phyloP scores from a whole-genome alignment of 2,797 vertebrate species.

The Hephaestus fuliginosus region DNA sequence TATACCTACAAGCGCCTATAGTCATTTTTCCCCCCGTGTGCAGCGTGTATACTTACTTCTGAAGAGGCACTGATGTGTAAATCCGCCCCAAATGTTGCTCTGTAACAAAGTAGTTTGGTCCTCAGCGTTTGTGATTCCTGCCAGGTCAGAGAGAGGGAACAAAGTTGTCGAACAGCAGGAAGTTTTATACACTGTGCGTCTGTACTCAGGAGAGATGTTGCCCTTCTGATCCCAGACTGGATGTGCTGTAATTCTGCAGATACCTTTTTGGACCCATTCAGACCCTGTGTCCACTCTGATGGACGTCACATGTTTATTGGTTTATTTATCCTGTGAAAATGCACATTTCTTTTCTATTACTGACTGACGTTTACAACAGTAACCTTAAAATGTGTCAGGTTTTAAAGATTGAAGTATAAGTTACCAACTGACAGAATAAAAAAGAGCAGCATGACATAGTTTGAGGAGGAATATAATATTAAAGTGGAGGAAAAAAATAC shows the following conservation, averaged over 20 bases:
- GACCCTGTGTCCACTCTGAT: background rate
- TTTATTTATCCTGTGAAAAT: background rate
- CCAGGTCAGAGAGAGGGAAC: slow-evolving; percentile 21
- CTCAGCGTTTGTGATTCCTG: background rate
- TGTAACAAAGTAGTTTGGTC: background rate
- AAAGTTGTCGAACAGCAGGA: background rate
- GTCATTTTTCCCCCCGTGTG: background rate
- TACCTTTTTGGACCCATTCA: background rate
- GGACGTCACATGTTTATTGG: background rate
- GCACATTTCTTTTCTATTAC: no score
- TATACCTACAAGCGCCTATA: slow-evolving; percentile 10
- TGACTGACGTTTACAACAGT: background rate
- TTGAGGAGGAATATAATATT: background rate
- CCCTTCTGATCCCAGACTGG: background rate
- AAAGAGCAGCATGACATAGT: background rate
- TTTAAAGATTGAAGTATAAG: background rate
- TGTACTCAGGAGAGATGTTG: background rate
- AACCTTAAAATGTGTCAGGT: background rate
- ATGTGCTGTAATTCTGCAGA: background rate
- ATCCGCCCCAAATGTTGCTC: background rate
- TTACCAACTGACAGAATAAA: background rate
- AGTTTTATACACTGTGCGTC: background rate
- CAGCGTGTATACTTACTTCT: slow-evolving; percentile 16
- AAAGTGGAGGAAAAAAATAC: background rate
- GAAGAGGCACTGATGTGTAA: slow-evolving; percentile 13